Percentiles rank a stretch among this genome's conserved stretches.
phyloP scores from a whole-genome alignment of 2,797 vertebrate species.

The Staurois parvus region DNA sequence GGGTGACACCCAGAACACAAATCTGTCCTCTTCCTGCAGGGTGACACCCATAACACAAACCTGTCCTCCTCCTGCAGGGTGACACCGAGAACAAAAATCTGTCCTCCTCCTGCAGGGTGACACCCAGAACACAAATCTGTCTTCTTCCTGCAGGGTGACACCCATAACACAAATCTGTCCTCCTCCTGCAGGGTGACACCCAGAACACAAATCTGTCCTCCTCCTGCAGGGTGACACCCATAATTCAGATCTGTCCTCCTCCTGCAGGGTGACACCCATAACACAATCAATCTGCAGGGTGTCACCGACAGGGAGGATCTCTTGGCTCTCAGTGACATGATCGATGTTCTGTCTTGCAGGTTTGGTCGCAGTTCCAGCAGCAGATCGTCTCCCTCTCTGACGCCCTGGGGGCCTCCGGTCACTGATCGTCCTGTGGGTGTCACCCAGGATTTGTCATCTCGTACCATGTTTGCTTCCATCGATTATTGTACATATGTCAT shows the following conservation, averaged over 20 bases:
- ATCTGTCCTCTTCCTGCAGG: not conserved
- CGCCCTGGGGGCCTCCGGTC: not conserved
- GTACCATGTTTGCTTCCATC: too few relatives aligned
- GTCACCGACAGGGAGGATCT: too few relatives aligned
- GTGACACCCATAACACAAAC: not conserved
- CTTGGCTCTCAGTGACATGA: not conserved
- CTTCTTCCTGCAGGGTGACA: too few relatives aligned
- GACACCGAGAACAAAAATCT: not conserved
- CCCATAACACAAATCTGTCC: not conserved
- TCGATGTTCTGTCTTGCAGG: not conserved
- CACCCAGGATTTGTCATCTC: too few relatives aligned
- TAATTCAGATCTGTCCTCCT: not conserved
- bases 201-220: too few relatives aligned
- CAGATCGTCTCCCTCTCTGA: not conserved
- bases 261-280: not conserved
- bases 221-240: conserved; percentile 10
- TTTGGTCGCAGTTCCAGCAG: conserved; percentile 24
- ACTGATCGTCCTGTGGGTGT: too few relatives aligned
- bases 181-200: not conserved
- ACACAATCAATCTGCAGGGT: too few relatives aligned
- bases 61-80: too few relatives aligned
- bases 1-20: not conserved
- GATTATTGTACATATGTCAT: too few relatives aligned
- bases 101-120: conserved; percentile 2
- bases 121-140: too few relatives aligned